Conservation (phyloP, 1,140 invertebrate genomes). For the Pissodes strobi region DNA sequence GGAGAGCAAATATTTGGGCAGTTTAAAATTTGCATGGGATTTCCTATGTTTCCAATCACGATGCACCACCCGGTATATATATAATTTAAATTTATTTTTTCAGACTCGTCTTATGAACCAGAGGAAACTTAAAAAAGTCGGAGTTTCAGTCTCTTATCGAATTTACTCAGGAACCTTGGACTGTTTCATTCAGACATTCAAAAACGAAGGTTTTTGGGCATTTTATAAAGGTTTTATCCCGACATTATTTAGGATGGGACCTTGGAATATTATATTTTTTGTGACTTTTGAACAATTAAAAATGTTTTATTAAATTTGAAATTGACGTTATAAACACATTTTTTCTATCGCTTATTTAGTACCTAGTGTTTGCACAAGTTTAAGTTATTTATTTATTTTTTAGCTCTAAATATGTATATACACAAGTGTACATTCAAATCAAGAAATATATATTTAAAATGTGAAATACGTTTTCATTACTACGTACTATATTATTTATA, state of each 20-base stretch:
- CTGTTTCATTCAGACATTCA: constrained; percentile 84
- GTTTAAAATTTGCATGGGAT: no score
- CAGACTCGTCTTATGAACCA: constrained; percentile 94
- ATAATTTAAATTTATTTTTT: no score
- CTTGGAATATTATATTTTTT: constrained; percentile 96
- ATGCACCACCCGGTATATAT: no score
- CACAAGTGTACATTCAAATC: constrained; percentile 32
- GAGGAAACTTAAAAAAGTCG: constrained; percentile 65
- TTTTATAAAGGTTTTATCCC: constrained; percentile 86
- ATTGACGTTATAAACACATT: constrained; percentile 13
- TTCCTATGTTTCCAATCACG: no score
- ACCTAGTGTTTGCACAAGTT: constrained; percentile 7
- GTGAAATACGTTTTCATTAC: no score
- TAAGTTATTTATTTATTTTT: constrained; percentile 19
- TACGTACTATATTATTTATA: no score
- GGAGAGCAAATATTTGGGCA: no score
- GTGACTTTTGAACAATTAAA: constrained; percentile 93
- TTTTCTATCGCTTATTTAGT: constrained; percentile 16
- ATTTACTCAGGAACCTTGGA: constrained; percentile 87
- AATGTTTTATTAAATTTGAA: constrained; percentile 58
- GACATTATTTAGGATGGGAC: constrained; percentile 80
- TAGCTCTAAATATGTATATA: constrained; percentile 37
- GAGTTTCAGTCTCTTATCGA: constrained; percentile 55
- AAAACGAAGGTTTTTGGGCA: constrained; percentile 77
- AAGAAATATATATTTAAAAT: constrained; percentile 27